These are phyloP conservation scores for Benthosema pterotum DNA, from an alignment of 2,797 vertebrate genomes.

Conservation along the genomic window DNA sequence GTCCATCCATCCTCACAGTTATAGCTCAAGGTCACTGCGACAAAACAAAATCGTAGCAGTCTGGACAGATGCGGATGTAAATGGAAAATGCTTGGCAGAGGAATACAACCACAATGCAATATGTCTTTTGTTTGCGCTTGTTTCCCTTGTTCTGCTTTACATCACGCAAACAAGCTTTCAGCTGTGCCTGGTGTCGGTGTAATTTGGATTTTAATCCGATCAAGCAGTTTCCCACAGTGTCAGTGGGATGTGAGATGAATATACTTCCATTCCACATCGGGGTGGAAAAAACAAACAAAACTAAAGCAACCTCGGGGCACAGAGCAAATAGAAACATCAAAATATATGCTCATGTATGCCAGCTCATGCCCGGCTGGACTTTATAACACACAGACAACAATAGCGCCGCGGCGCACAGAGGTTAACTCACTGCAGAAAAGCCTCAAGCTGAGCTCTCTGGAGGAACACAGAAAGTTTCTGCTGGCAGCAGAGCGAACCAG, in stretches of 20 bases:
- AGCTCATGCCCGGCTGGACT: conserved; percentile 39
- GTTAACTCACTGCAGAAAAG: conserved; percentile 62
- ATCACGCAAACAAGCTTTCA: neutral
- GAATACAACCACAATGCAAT: no score
- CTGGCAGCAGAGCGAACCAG: conserved; percentile 50
- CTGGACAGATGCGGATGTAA: no score
- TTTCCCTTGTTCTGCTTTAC: conserved; percentile 3
- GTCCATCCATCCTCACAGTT: no score
- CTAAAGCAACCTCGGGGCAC: conserved; percentile 5
- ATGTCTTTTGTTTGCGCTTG: neutral
- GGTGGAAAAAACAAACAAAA: conserved; percentile 1
- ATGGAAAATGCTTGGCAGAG: no score
- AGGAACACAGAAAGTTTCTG: conserved; percentile 49
- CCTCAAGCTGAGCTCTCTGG: conserved; percentile 42
- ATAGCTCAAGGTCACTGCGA: no score
- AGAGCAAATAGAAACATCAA: conserved; percentile 39
- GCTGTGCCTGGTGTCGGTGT: conserved; percentile 8
- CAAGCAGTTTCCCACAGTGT: neutral
- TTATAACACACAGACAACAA: conserved; percentile 53
- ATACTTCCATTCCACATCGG: conserved; percentile 19
- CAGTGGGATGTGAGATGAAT: no score
- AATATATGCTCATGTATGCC: conserved; percentile 26
- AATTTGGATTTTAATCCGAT: conserved; percentile 29
- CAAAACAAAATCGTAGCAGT: no score
- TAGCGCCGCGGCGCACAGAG: conserved; percentile 46